Conservation (phyloP, 1,140 invertebrate species). For the Papilio xuthus region DNA sequence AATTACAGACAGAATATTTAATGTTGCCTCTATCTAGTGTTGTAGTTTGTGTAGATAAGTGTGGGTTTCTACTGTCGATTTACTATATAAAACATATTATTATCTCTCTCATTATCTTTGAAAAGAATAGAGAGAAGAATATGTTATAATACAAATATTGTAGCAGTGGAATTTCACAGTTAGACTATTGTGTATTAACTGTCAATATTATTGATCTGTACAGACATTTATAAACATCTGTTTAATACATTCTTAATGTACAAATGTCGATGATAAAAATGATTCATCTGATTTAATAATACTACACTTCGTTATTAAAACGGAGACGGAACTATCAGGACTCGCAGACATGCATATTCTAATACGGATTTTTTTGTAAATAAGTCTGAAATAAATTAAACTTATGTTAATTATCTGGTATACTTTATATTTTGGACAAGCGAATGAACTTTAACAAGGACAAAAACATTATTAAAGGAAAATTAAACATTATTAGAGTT, state of each 20-base stretch:
- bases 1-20: background rate
- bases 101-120: background rate
- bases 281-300: background rate
- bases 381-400: background rate
- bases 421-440: background rate
- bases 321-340: background rate
- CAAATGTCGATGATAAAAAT: background rate
- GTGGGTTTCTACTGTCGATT: background rate
- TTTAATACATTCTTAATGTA: background rate
- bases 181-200: constrained; percentile 4
- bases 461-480: background rate
- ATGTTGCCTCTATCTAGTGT: background rate
- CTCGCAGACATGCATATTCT: background rate
- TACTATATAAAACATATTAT: background rate
- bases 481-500: background rate
- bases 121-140: background rate
- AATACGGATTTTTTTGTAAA: background rate
- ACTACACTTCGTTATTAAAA: background rate
- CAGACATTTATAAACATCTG: constrained; percentile 3
- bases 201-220: background rate
- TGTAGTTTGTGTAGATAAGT: background rate
- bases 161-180: background rate
- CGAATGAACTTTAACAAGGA: background rate
- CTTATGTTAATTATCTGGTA: background rate
- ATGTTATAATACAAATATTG: background rate